phyloP scores from a whole-genome alignment of 2,113 vertebrate species.

The Cinclus cinclus region DNA sequence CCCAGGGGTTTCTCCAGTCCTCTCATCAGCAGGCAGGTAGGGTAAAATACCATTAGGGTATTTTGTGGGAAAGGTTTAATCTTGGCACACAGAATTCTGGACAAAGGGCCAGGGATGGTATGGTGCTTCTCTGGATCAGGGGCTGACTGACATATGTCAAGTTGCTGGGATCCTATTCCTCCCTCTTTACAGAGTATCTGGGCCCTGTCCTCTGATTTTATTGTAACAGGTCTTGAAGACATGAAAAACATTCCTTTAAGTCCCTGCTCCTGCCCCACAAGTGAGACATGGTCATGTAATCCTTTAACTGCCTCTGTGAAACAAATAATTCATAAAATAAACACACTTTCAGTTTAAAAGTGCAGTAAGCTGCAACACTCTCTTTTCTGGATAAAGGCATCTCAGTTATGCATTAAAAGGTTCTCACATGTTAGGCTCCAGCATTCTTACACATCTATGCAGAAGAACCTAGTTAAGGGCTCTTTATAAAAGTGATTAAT shows the following conservation, averaged over 20 bases:
- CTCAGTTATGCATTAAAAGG: background rate
- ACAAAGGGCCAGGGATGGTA: background rate
- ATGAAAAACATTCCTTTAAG: background rate
- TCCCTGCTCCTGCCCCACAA: background rate
- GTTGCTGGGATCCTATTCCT: background rate
- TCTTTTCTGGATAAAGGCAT: background rate
- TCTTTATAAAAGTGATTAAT: background rate
- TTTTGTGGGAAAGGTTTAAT: background rate
- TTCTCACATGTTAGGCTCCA: background rate
- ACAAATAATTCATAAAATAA: background rate
- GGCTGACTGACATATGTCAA: fast-evolving
- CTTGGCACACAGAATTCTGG: background rate
- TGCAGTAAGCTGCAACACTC: background rate
- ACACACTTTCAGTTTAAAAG: background rate
- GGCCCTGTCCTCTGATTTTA: background rate
- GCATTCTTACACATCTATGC: background rate
- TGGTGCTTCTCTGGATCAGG: background rate
- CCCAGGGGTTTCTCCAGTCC: background rate
- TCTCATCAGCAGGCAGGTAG: background rate
- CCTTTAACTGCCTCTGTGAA: background rate
- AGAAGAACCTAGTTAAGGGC: background rate
- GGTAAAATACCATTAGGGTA: background rate
- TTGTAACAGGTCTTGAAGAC: background rate
- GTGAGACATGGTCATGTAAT: background rate
- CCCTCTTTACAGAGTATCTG: background rate